Conservation (phyloP, 2,888 invertebrate genomes). For the Tipula unca region DNA sequence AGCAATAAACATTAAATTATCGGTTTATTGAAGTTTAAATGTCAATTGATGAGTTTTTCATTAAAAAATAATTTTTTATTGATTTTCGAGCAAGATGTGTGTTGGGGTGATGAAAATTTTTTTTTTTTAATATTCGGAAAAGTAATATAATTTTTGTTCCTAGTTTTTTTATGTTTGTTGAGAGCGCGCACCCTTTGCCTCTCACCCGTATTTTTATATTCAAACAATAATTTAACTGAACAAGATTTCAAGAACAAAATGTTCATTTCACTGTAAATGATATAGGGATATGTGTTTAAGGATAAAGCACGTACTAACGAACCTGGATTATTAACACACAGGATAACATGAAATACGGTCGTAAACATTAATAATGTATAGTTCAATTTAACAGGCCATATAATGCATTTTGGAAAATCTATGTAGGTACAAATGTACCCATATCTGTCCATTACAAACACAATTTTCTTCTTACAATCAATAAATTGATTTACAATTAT, state of each 20-base stretch:
- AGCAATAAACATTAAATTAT: slow-evolving; percentile 2
- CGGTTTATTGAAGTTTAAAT: slow-evolving; percentile 8
- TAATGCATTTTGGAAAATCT: no score
- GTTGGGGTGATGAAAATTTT: neutral
- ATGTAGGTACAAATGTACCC: neutral
- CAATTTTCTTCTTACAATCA: neutral
- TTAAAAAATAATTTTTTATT: neutral
- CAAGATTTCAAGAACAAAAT: neutral
- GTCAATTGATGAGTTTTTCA: slow-evolving; percentile 14
- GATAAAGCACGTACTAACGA: neutral
- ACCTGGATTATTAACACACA: neutral
- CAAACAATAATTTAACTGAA: neutral
- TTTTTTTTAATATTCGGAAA: neutral
- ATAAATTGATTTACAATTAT: neutral
- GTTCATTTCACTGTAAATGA: neutral
- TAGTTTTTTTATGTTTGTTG: neutral
- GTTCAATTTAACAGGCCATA: neutral
- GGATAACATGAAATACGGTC: neutral
- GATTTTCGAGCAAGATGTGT: neutral
- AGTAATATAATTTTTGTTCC: neutral
- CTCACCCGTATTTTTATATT: neutral
- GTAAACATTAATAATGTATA: neutral
- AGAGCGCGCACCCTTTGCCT: neutral
- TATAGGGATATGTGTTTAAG: neutral
- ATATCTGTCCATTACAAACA: neutral